Percentiles rank a stretch among this genome's conserved stretches.
Conservation (phyloP, 2,113 vertebrate genomes). For the Grammomys dolichurus region DNA sequence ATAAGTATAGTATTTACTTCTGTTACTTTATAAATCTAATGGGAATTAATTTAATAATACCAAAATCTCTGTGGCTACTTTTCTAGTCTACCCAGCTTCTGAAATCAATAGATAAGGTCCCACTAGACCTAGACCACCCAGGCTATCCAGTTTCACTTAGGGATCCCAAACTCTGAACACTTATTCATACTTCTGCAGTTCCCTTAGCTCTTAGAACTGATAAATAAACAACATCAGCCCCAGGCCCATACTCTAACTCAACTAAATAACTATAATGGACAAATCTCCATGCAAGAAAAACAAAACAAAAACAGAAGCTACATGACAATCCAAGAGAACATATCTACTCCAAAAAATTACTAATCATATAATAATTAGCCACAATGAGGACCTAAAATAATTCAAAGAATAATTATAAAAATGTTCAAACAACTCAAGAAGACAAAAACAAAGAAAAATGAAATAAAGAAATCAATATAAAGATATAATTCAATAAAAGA, state of each 20-base stretch:
- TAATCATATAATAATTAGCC: background rate
- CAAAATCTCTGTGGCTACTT: background rate
- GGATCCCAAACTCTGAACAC: background rate
- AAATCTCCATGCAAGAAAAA: background rate
- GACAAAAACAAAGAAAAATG: background rate
- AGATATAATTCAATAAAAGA: background rate
- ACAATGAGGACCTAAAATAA: background rate
- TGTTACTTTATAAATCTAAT: background rate
- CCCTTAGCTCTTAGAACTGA: background rate
- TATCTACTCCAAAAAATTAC: background rate
- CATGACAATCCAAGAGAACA: background rate
- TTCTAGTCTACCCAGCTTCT: background rate
- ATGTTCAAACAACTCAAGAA: background rate
- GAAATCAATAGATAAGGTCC: background rate
- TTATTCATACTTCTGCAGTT: background rate
- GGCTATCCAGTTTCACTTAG: background rate
- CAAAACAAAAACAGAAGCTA: background rate
- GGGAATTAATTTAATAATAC: background rate
- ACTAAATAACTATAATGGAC: background rate
- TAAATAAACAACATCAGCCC: background rate
- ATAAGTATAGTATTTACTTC: background rate
- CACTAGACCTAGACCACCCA: background rate
- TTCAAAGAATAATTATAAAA: background rate
- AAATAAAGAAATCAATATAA: background rate
- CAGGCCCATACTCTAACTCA: background rate